Evolutionary conservation across 2,797 vertebrate species (phyloP), one percentile per base, ranked within the genome.

Genomic region (Sebastiscus tertius): DNA sequence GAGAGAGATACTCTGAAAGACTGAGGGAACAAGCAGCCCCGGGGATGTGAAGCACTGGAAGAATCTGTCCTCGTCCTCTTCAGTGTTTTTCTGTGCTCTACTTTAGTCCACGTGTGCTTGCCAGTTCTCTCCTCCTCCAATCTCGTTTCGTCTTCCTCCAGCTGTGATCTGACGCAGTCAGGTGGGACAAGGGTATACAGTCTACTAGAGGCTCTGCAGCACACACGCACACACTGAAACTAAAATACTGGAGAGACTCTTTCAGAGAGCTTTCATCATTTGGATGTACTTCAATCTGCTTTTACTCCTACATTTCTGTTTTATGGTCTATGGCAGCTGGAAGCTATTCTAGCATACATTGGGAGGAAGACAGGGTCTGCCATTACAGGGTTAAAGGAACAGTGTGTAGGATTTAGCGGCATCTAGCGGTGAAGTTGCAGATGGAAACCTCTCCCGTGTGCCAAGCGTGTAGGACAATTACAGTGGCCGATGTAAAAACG

Each of bases 91-190:
- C 42, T 34, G 26, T 65, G 59, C 27, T 49, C 58, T 56, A 22
- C 27, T 75, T 75, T 55, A 31, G 49, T 78, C 60, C 59, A 22
- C 1, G 22, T 75, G 56, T 65, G 13, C 56, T 76, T 74, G 66
- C 11, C 13, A 42, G 10, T 22, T 56, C 20, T 49, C 39, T 72
- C 10, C 36, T 11, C 8, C 29, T 31, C 24, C 20, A 3, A 14
- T 77, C 34, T 64, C 26, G 4, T 59, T 54, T 72, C 9, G 0
- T 26, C 39, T 22, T 55, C 62, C 36, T 67, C 10, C 29, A 26
- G 56, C 70, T 68, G 63, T 67, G 52, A 31, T 46, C 14, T 79
- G 56, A 81, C 6, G 18, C 70, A 1, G 22, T 80, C 52, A 62
- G 56, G 27, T 82, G 20, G 46, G 27, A 31, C 66, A 6, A 49